phyloP scores from a whole-genome alignment of 2,113 vertebrate genomes.

The Calonectris borealis region DNA sequence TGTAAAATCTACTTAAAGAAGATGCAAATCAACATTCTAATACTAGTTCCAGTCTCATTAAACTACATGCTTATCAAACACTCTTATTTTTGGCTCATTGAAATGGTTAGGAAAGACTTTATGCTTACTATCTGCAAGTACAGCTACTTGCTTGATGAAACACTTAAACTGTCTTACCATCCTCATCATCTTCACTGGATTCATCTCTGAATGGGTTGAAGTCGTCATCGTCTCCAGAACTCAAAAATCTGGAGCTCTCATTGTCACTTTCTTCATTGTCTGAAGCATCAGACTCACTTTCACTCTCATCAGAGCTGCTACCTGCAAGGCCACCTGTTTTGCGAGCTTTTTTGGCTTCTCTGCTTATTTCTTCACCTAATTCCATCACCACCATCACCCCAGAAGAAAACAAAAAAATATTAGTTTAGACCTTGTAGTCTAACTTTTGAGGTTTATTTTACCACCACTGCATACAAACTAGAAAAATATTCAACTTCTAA shows the following conservation, averaged over 20 bases:
- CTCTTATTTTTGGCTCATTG: background rate
- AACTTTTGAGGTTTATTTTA: background rate
- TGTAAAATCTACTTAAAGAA: background rate
- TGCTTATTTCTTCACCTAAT: slow-evolving; percentile 85
- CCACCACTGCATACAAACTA: background rate
- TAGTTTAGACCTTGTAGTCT: background rate
- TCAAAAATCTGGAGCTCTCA: slow-evolving; percentile 92
- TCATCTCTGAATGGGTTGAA: slow-evolving; percentile 98
- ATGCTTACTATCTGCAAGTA: background rate
- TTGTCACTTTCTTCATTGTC: slow-evolving; percentile 89
- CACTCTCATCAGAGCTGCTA: slow-evolving; percentile 92
- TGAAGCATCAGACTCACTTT: slow-evolving; percentile 82
- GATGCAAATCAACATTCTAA: background rate
- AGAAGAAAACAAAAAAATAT: background rate
- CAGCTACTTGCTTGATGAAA: background rate
- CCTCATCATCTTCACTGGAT: slow-evolving; percentile 91
- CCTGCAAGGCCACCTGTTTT: slow-evolving; percentile 88
- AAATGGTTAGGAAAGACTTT: background rate
- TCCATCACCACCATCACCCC: background rate
- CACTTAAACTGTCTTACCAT: slow-evolving; percentile 78
- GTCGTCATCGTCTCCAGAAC: slow-evolving; percentile 92
- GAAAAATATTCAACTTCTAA: background rate
- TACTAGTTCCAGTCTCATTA: background rate
- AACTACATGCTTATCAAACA: background rate
- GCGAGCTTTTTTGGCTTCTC: slow-evolving; percentile 87